These are phyloP conservation scores for Eupithecia insigniata DNA, from an alignment of 2,888 invertebrate genomes.

Conservation along the genomic window DNA sequence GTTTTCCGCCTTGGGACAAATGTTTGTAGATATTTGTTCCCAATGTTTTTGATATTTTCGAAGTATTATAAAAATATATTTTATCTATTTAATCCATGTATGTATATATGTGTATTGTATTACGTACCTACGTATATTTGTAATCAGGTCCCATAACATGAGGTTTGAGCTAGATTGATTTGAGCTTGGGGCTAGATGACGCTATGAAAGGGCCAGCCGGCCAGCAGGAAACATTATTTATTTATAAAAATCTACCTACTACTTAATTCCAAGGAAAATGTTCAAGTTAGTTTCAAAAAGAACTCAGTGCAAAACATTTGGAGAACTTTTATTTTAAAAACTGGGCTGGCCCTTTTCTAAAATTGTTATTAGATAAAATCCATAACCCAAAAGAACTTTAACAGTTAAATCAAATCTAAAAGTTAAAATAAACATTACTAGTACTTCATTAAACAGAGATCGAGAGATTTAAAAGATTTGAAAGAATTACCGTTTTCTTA, in stretches of 20 bases:
- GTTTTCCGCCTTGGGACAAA: background rate
- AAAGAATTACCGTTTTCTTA: slow-evolving; percentile 75
- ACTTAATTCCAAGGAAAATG: background rate
- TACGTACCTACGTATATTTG: background rate
- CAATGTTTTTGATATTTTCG: background rate
- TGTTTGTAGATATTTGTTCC: background rate
- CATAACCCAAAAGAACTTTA: slow-evolving; percentile 60
- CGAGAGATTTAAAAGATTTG: slow-evolving; percentile 72
- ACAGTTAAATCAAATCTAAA: slow-evolving; percentile 67
- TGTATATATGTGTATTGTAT: too few species aligned
- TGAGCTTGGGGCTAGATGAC: background rate
- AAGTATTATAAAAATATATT: background rate
- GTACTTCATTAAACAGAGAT: slow-evolving; percentile 78
- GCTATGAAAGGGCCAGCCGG: too few species aligned
- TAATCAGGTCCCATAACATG: background rate
- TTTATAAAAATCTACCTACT: background rate
- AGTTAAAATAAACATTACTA: slow-evolving; percentile 74
- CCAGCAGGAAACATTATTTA: too few species aligned
- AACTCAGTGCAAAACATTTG: background rate
- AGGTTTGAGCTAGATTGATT: too few species aligned
- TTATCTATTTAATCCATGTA: too few species aligned
- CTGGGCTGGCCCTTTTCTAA: background rate
- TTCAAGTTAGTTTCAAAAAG: background rate
- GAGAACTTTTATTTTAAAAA: background rate
- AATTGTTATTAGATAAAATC: slow-evolving; percentile 17